These are phyloP conservation scores for Marmota monax DNA, from an alignment of 2,113 vertebrate species.

Conservation along the genomic window DNA sequence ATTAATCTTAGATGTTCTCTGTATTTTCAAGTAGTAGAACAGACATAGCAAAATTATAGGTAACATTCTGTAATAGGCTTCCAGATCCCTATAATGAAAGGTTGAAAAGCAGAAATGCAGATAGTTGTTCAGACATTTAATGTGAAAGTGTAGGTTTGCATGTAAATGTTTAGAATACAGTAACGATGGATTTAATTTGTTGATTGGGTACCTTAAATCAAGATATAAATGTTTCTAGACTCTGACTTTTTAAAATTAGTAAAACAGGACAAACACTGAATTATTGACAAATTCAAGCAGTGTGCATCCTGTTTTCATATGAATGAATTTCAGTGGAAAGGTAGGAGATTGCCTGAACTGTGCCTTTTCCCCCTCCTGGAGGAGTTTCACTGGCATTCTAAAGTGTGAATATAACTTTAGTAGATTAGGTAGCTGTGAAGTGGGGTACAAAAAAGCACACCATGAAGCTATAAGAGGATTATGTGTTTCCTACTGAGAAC, in stretches of 20 bases:
- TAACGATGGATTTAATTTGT: background rate
- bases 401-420: background rate
- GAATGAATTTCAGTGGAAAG: background rate
- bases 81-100: background rate
- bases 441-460: background rate
- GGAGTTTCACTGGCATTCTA: background rate
- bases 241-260: background rate
- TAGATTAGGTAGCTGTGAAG: background rate
- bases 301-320: background rate
- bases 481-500: background rate
- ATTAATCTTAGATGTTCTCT: background rate
- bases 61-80: background rate
- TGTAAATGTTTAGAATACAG: background rate
- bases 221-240: background rate
- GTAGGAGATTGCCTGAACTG: background rate
- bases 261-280: background rate
- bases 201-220: conserved; percentile 15
- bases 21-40: background rate
- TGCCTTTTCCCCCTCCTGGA: no score
- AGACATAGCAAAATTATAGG: background rate
- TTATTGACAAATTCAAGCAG: background rate
- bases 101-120: background rate
- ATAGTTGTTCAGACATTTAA: conserved; percentile 3
- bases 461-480: background rate
- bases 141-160: conserved; percentile 28